phyloP scores from a whole-genome alignment of 2,797 vertebrate species.

The Chelon labrosus region DNA sequence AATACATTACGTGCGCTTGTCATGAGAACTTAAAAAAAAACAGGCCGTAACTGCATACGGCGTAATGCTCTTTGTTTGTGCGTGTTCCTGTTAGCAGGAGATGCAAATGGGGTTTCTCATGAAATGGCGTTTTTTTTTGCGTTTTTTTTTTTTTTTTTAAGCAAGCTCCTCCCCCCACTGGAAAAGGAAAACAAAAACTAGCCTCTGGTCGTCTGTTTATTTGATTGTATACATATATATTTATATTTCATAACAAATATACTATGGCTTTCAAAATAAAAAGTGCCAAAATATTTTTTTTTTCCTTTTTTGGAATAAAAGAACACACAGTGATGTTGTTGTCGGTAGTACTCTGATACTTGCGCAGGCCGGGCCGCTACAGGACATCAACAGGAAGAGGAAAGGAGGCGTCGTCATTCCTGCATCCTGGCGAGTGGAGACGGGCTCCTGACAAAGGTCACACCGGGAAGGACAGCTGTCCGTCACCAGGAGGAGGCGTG shows the following conservation, averaged over 20 bases:
- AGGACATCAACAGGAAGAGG: conserved; percentile 81
- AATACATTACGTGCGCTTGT: conserved; percentile 17
- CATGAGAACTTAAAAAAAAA: conserved; percentile 19
- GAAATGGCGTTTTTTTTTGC: conserved; percentile 45
- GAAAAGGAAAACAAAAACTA: conserved; percentile 61
- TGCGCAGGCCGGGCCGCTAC: conserved; percentile 67
- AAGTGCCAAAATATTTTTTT: conserved; percentile 87
- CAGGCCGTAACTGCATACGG: conserved; percentile 27
- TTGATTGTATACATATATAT: conserved; percentile 85
- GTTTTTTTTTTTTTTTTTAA: neutral
- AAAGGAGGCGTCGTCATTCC: conserved; percentile 61
- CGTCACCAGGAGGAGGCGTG: conserved; percentile 63
- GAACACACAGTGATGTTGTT: conserved; percentile 91
- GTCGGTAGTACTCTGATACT: conserved; percentile 82
- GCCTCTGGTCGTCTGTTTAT: conserved; percentile 80
- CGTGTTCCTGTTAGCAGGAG: conserved; percentile 25
- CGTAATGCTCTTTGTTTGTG: conserved; percentile 28
- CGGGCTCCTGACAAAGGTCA: conserved; percentile 72
- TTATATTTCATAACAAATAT: conserved; percentile 88
- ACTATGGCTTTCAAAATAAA: conserved; percentile 90
- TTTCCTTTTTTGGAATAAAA: conserved; percentile 83
- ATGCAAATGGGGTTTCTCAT: conserved; percentile 41
- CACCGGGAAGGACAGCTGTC: conserved; percentile 67
- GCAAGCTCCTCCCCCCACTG: conserved; percentile 80
- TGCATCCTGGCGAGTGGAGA: conserved; percentile 68